Base-by-base conservation (phyloP, 2,113 vertebrate genomes). In the Rhynchomys soricoides region DNA sequence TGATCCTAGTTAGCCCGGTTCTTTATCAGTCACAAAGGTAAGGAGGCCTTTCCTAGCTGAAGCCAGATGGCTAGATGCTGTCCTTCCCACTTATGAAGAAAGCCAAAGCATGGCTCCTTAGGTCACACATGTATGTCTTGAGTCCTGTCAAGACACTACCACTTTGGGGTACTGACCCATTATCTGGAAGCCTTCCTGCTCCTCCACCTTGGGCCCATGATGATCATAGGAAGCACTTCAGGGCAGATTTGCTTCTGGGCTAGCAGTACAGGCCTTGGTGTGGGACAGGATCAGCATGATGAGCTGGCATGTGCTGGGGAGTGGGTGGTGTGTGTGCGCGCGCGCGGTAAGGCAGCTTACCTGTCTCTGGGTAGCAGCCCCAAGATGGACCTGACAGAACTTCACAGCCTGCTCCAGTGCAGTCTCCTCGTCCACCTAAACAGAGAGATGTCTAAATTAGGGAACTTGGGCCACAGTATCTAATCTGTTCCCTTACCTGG, bases 381-480 rank as follows among this genome's bases (percentile, higher is more conserved):
- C 99, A 96, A 99, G 98, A 88, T 99, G 99, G 95, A 99, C 99
- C 98, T 99, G 99, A 98, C 99, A 99, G 98, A 99, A 99, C 98
- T 99, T 99, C 98, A 99, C 99, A 37, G 99, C 99, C 98, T 99
- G 99, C 96, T 99, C 99, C 98, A 99, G 98, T 7, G 99, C 99
- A 26, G 99, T 99, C 90, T 99, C 99, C 98, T 99, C 99, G 40
- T 99, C 99, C 91, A 99, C 99, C 99, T 99, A 98, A 74, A 91
- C 96, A 92, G 98, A 96, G 48, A 98, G 7, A 98, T 6, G 86
- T 94, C 62, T 3, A 10, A 48, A 29, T 97, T 78, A 97, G 86
- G n/a, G 17, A 50, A 13, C 31, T 12, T n/a, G 16, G 45, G 64
- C 24, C 31, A 4, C 1, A 1, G 48, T 9, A 34, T 45, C 22